These are phyloP conservation scores for Hybognathus amarus DNA, from an alignment of 2,797 vertebrate genomes.

Conservation along the genomic window DNA sequence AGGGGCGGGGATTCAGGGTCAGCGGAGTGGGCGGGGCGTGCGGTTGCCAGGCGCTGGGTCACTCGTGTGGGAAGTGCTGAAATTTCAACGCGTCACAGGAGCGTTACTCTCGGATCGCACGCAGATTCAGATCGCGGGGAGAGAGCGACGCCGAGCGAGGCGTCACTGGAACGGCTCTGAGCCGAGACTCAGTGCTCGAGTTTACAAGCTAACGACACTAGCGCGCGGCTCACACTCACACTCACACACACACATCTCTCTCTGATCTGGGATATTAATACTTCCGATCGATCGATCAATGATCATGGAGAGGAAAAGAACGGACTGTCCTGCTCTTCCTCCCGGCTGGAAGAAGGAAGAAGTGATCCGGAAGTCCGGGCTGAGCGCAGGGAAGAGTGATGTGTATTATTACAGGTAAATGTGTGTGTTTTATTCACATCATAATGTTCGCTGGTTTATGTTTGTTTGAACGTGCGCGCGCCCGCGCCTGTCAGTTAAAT, in stretches of 20 bases:
- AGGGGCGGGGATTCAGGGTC: constrained; percentile 26
- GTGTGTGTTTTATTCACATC: background rate
- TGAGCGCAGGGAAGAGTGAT: constrained; percentile 91
- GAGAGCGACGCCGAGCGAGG: background rate
- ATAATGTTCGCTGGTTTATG: background rate
- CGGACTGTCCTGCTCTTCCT: constrained; percentile 90
- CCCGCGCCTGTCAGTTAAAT: background rate
- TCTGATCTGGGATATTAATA: background rate
- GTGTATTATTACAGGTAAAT: constrained; percentile 88
- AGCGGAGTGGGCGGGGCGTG: constrained; percentile 20
- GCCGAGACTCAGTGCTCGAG: background rate
- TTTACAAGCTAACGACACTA: background rate
- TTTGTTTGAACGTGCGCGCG: background rate
- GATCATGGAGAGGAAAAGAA: constrained; percentile 88
- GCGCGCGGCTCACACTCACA: background rate
- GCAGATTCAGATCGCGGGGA: constrained; percentile 19
- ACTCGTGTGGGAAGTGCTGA: constrained; percentile 64
- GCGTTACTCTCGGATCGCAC: constrained; percentile 66
- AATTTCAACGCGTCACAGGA: constrained; percentile 67
- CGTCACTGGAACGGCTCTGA: constrained; percentile 4
- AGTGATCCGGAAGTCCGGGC: constrained; percentile 96
- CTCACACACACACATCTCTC: too few species aligned
- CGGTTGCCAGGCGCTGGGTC: constrained; percentile 67
- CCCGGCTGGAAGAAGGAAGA: constrained; percentile 97
- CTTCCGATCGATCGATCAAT: constrained; percentile 53